Evolutionary conservation across 2,797 vertebrate species (phyloP).

Genomic region (Carapus acus): DNA sequence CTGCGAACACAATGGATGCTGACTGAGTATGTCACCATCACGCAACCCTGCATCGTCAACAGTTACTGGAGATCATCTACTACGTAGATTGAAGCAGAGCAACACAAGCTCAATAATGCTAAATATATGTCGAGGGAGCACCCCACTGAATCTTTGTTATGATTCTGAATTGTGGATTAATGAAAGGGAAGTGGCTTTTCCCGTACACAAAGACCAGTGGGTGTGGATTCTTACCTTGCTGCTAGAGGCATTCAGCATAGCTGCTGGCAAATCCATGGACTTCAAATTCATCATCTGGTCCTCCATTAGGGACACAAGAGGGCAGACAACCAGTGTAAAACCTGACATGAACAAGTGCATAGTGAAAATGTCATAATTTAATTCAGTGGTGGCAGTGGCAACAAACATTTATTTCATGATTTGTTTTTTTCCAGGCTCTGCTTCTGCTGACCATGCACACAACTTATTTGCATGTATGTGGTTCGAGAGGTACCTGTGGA

Average conservation of each 20-base stretch:
- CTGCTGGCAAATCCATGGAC: constrained; percentile 77
- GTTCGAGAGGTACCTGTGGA: constrained; percentile 75
- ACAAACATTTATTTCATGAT: too few relatives aligned
- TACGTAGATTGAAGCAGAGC: too few relatives aligned
- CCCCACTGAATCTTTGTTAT: too few relatives aligned
- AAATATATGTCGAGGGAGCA: too few relatives aligned
- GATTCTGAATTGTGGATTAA: too few relatives aligned
- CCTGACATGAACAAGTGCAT: constrained; percentile 64
- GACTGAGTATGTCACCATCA: neutral
- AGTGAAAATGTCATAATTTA: neutral
- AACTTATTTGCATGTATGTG: neutral
- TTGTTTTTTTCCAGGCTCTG: too few relatives aligned
- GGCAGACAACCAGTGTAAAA: constrained; percentile 89
- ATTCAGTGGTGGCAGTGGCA: neutral
- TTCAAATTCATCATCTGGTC: constrained; percentile 93
- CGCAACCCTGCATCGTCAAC: too few relatives aligned
- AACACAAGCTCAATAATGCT: too few relatives aligned
- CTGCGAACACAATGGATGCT: neutral
- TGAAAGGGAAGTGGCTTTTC: too few relatives aligned
- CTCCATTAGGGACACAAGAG: constrained; percentile 95
- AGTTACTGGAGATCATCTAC: too few relatives aligned
- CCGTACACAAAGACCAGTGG: too few relatives aligned
- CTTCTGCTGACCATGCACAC: neutral
- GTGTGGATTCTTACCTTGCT: constrained; percentile 77
- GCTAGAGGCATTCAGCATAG: constrained; percentile 85